phyloP scores from a whole-genome alignment of 1,140 invertebrate genomes.

The Drosophila albomicans region DNA sequence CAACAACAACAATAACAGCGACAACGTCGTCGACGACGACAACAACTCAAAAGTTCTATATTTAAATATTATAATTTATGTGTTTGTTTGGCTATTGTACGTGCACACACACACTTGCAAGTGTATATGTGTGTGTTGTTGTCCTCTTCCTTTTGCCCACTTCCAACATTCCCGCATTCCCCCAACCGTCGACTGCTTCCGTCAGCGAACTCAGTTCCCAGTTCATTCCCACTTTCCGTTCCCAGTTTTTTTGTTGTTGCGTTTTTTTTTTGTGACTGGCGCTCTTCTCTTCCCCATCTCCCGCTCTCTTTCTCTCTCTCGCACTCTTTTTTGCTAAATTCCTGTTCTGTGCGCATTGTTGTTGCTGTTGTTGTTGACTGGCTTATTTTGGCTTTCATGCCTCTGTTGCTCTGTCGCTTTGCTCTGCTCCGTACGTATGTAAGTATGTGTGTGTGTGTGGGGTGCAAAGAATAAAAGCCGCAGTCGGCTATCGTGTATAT shows the following conservation, averaged over 20 bases:
- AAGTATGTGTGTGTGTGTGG: constrained; percentile 30
- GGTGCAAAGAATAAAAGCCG: constrained; percentile 58
- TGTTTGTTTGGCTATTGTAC: constrained; percentile 78
- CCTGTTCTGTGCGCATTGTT: constrained; percentile 57
- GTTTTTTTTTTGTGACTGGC: constrained; percentile 5
- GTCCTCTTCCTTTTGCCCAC: constrained; percentile 28
- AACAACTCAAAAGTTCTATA: constrained; percentile 83
- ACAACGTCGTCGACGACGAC: constrained; percentile 48
- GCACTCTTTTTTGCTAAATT: constrained; percentile 47
- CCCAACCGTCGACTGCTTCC: constrained; percentile 41
- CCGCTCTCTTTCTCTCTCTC: constrained; percentile 3
- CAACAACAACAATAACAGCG: constrained; percentile 56
- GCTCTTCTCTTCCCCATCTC: not conserved
- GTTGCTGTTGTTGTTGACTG: constrained; percentile 36
- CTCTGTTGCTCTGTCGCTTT: constrained; percentile 38
- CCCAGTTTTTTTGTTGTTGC: constrained; percentile 34
- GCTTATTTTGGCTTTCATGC: constrained; percentile 80
- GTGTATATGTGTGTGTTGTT: constrained; percentile 50
- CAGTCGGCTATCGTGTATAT: constrained; percentile 43
- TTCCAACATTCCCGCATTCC: constrained; percentile 32
- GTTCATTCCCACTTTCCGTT: constrained; percentile 61
- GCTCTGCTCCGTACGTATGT: constrained; percentile 24
- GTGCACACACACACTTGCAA: constrained; percentile 6
- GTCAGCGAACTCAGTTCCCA: constrained; percentile 56
- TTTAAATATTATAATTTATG: constrained; percentile 83